phyloP scores from a whole-genome alignment of 2,113 vertebrate genomes.

The Isurus oxyrinchus region DNA sequence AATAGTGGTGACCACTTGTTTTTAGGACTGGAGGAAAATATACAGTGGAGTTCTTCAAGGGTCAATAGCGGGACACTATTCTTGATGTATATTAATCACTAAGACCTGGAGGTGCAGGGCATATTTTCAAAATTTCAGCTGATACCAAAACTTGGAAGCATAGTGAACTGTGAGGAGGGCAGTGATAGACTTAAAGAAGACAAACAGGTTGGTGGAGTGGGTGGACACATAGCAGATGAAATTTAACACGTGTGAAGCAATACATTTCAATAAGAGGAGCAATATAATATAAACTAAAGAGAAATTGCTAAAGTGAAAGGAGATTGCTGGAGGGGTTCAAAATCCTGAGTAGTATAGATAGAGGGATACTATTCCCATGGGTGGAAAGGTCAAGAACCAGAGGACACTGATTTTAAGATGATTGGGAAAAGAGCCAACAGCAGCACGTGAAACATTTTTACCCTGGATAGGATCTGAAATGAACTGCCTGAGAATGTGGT shows the following conservation, averaged over 20 bases:
- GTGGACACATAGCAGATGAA: background rate
- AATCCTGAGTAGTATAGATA: background rate
- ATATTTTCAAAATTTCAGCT: background rate
- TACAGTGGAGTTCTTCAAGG: background rate
- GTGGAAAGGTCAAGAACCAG: background rate
- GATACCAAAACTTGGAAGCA: no score
- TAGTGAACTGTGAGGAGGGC: background rate
- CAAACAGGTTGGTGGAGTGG: no score
- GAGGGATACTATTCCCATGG: background rate
- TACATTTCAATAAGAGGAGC: background rate
- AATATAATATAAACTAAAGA: background rate
- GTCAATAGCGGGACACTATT: background rate
- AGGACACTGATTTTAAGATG: background rate
- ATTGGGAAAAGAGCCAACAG: background rate
- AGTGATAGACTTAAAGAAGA: background rate
- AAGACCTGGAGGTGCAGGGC: accelerated
- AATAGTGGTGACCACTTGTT: background rate
- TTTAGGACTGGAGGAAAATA: background rate
- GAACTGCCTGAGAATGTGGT: background rate
- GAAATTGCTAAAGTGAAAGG: background rate
- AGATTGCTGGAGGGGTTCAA: background rate
- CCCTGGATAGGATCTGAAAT: background rate
- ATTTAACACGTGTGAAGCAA: background rate
- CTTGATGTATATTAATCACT: background rate
- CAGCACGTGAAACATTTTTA: background rate